Base-by-base conservation (phyloP, 2,113 vertebrate species). In the Haliaeetus leucogaster region DNA sequence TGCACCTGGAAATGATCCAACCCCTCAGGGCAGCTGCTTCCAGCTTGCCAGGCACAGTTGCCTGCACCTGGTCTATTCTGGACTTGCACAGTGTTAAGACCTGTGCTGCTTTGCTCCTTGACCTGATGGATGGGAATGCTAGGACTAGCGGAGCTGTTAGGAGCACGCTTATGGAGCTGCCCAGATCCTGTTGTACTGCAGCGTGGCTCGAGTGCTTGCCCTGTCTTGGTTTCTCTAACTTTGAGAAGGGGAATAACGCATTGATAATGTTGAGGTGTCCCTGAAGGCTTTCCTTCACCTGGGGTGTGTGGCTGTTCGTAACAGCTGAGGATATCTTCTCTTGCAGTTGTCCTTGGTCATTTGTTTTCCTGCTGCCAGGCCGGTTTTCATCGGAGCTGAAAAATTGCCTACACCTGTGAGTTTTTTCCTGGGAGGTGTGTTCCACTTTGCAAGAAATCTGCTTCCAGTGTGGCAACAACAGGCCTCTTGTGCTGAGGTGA, bases 111-210 rank as follows among this genome's bases (percentile, higher is more conserved):
- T n/a, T 83, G 34, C 40, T 78, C 8, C 27, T 91, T 71, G 55
- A 0, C n/a, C 8, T 29, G 30, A 17, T 42, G 12, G 67, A 16
- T 1, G 1, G 40, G 52, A 50, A 16, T 20, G 27, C 58, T 59
- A 27, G 17, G 22, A 61, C 45, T 16, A 66, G 30, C 6, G 36
- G 52, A 82, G 79, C 73, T 90, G 50, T 40, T 58, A 47, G 14
- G n/a, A 71, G n/a, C 22, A 17, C 0, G 0, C 27, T 26, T 40
- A 53, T 1, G 50, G 50, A 52, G 30, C 34, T 85, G 52, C 65
- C 56, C 52, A 45, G 22, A n/a, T 88, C 23, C 47, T 79, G 19
- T 55, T 4, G 1, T 36, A 10, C 23, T 56, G 36, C 74, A 82
- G 34, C 0, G 1, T 20, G 36, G n/a, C 65, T 87, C 3, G 3